These are phyloP conservation scores for Leucosticte australis DNA, from an alignment of 2,113 vertebrate genomes.

Conservation along the genomic window DNA sequence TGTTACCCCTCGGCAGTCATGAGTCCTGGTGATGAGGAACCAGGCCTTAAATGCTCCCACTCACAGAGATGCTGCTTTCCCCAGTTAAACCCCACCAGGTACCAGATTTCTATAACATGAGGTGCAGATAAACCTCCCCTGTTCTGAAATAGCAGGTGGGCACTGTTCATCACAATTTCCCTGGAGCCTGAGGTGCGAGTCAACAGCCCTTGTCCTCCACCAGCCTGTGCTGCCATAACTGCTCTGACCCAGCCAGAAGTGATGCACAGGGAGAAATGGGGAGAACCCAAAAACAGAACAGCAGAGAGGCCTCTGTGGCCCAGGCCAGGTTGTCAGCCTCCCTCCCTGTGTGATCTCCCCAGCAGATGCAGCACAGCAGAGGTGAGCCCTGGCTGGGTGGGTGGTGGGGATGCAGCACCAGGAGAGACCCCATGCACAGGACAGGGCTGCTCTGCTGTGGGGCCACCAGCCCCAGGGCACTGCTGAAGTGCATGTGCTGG, in stretches of 20 bases:
- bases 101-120: fast-evolving
- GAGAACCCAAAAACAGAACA: background rate
- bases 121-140: background rate
- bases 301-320: background rate
- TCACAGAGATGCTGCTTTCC: background rate
- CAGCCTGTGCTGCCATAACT: background rate
- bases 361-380: fast-evolving
- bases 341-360: background rate
- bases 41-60: background rate
- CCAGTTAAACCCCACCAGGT: background rate
- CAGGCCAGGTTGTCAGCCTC: background rate
- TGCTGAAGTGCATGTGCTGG: background rate
- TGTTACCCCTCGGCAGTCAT: background rate
- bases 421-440: background rate
- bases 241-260: background rate
- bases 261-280: background rate
- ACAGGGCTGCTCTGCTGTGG: background rate
- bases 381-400: background rate
- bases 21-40: background rate
- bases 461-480: background rate
- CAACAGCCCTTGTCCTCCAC: background rate
- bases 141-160: background rate
- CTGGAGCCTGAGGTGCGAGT: background rate
- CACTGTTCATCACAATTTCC: fast-evolving
- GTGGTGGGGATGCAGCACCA: background rate